Conservation (phyloP, 2,113 vertebrate species). For the Gallinago undulata region DNA sequence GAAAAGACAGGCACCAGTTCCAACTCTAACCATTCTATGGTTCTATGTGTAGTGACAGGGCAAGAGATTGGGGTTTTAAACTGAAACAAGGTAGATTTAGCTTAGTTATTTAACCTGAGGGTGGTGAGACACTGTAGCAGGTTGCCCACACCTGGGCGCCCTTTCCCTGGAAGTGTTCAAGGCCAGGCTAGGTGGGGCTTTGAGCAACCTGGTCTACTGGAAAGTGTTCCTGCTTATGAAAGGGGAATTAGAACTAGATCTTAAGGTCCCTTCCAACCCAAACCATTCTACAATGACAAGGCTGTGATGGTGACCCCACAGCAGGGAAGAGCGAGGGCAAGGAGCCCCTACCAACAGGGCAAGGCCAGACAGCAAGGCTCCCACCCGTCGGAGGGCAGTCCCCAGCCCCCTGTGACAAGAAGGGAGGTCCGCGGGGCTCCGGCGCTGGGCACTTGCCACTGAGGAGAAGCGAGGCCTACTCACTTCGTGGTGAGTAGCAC, state of each 20-base stretch:
- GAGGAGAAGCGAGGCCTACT: too few species aligned
- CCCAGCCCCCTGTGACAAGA: fast-evolving
- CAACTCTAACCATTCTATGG: not conserved
- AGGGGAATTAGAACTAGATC: not conserved
- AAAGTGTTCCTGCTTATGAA: not conserved
- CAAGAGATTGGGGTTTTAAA: not conserved
- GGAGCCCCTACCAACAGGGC: fast-evolving
- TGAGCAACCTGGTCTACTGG: not conserved
- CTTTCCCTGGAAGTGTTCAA: not conserved
- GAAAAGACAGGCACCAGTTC: fast-evolving
- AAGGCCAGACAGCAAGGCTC: too few species aligned
- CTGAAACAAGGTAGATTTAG: not conserved
- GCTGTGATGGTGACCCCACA: fast-evolving
- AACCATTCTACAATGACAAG: not conserved
- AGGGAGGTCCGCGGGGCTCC: fast-evolving
- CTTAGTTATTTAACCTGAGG: not conserved
- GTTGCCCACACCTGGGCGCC: not conserved
- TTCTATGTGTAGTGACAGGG: not conserved
- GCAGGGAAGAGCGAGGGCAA: fast-evolving
- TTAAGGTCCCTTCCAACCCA: not conserved
- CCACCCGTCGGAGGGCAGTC: not conserved
- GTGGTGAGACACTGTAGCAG: not conserved
- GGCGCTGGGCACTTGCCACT: not conserved
- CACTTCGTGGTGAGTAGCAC: too few species aligned
- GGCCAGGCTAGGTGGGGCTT: not conserved